phyloP scores from a whole-genome alignment of 2,888 invertebrate species.

The Agrochola lota region DNA sequence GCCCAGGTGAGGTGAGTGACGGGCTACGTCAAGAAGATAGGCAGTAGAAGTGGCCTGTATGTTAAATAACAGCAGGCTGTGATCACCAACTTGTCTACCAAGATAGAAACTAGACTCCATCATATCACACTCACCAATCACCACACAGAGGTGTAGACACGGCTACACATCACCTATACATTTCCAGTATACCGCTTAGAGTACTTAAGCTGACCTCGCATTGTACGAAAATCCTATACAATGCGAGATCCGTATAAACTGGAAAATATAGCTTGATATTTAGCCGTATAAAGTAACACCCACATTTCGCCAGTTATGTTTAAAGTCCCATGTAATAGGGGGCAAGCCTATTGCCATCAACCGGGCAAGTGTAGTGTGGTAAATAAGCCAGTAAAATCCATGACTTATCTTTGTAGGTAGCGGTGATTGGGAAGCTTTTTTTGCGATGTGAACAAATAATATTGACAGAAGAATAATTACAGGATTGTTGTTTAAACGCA shows the following conservation, averaged over 20 bases:
- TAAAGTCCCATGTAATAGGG: neutral
- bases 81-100: neutral
- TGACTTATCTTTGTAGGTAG: neutral
- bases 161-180: too few relatives aligned
- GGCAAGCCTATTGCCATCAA: neutral
- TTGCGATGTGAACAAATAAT: neutral
- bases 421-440: neutral
- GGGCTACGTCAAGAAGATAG: neutral
- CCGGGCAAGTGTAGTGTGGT: too few relatives aligned
- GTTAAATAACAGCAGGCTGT: neutral
- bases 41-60: neutral
- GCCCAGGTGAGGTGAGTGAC: too few relatives aligned
- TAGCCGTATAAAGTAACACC: neutral
- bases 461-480: too few relatives aligned
- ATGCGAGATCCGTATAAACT: too few relatives aligned
- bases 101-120: neutral
- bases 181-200: too few relatives aligned
- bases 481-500: neutral
- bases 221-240: too few relatives aligned
- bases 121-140: neutral
- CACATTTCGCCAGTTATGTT: neutral
- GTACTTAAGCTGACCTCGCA: too few relatives aligned
- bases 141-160: too few relatives aligned
- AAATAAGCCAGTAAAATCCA: neutral
- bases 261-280: neutral